Evolutionary conservation across 92 coral and sea anemone genomes (phyloP).

Genomic region (Plumapathes pennacea): DNA sequence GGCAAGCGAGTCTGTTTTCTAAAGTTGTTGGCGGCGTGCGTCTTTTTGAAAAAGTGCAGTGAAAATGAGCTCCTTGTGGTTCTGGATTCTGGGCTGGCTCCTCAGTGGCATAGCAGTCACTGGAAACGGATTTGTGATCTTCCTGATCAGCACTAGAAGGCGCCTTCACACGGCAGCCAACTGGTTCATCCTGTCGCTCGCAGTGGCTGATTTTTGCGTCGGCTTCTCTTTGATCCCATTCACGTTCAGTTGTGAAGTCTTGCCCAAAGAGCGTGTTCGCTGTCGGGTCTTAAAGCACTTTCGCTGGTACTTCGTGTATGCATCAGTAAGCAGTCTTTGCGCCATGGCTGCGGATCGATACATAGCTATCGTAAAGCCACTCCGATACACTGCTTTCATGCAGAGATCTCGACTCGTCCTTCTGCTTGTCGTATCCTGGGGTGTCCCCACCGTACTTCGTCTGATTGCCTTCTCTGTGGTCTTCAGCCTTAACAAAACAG

Average conservation of each 20-base stretch:
- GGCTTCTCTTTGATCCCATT: constrained; percentile 3
- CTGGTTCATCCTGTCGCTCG: constrained; percentile 9
- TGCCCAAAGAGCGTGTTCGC: too few species aligned
- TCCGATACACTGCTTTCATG: too few species aligned
- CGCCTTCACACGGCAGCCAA: constrained; percentile 16
- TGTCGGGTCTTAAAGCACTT: too few species aligned
- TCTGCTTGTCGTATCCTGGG: not conserved
- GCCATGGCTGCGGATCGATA: too few species aligned
- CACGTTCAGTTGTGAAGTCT: not conserved
- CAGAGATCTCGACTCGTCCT: too few species aligned
- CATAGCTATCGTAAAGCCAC: too few species aligned
- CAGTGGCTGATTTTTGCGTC: constrained; percentile 15
- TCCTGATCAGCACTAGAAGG: constrained; percentile 1
- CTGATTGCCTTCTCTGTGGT: not conserved
- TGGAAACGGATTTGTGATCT: constrained; percentile 20
- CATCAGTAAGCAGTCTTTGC: too few species aligned
- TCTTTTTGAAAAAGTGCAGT: too few species aligned
- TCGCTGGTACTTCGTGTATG: too few species aligned
- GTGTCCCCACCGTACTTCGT: not conserved
- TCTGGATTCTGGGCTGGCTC: constrained; percentile 15
- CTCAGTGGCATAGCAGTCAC: not conserved
- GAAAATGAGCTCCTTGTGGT: too few species aligned
- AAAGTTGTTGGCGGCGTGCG: too few species aligned
- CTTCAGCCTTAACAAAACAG: not conserved
- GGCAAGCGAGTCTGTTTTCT: too few species aligned